These are phyloP conservation scores for Pagrus major DNA, from an alignment of 2,113 vertebrate species.

Conservation along the genomic window DNA sequence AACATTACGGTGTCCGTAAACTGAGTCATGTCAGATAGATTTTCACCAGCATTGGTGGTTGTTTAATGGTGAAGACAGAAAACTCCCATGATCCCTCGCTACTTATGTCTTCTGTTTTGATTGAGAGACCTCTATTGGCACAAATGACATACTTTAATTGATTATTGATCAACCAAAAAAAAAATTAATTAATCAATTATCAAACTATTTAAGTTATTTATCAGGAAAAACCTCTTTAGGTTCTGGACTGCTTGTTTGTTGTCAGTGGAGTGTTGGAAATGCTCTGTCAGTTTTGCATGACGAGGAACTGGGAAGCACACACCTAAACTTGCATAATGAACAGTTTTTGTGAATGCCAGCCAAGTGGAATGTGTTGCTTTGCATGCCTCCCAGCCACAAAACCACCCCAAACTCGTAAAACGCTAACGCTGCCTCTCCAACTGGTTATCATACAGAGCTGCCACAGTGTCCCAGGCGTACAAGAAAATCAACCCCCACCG, in stretches of 20 bases:
- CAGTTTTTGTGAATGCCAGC: background rate
- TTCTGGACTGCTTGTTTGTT: background rate
- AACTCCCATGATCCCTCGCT: too few relatives aligned
- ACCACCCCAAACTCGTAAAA: constrained; percentile 8
- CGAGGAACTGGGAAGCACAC: background rate
- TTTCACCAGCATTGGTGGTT: too few relatives aligned
- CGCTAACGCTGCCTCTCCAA: background rate
- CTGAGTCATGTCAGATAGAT: too few relatives aligned
- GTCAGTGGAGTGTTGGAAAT: background rate
- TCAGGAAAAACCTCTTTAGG: background rate
- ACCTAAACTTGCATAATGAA: constrained; percentile 37
- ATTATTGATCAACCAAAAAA: background rate
- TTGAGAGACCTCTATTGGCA: too few relatives aligned
- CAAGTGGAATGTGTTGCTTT: constrained; percentile 29
- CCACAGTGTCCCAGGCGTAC: background rate
- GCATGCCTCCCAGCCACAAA: background rate
- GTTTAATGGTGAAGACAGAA: too few relatives aligned
- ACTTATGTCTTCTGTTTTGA: too few relatives aligned
- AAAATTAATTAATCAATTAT: background rate
- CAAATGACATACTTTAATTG: too few relatives aligned
- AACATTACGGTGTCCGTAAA: too few relatives aligned
- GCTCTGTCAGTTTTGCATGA: background rate
- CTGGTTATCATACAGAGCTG: constrained; percentile 28
- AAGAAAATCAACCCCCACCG: constrained; percentile 28
- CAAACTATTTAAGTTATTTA: background rate